These are phyloP conservation scores for Lates japonicus DNA, from an alignment of 2,797 vertebrate species.

Conservation along the genomic window DNA sequence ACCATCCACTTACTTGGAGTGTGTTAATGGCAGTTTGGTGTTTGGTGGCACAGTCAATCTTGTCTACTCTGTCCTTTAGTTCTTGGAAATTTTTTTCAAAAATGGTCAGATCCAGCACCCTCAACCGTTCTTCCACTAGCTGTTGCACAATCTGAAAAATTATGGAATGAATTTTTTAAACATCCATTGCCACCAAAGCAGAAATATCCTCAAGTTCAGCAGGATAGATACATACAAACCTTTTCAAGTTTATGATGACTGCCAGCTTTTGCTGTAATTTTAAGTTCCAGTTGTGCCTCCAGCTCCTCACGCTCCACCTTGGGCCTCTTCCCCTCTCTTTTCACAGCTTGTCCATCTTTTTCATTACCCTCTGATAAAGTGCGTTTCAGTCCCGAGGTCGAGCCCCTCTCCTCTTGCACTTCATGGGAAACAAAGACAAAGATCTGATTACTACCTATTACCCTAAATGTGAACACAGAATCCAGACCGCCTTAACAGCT, in stretches of 20 bases:
- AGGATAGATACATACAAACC: slow-evolving; percentile 74
- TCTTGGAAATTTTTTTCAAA: slow-evolving; percentile 93
- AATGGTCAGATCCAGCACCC: slow-evolving; percentile 88
- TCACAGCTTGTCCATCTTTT: slow-evolving; percentile 64
- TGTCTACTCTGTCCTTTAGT: slow-evolving; percentile 93
- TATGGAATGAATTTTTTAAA: no score
- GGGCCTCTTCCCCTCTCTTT: slow-evolving; percentile 83
- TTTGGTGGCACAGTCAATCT: slow-evolving; percentile 93
- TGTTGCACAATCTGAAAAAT: slow-evolving; percentile 91
- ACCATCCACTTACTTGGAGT: slow-evolving; percentile 80
- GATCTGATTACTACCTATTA: background rate
- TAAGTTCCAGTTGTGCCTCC: slow-evolving; percentile 95
- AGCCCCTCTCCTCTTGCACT: slow-evolving; percentile 66
- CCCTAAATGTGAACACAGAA: background rate
- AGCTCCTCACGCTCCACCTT: slow-evolving; percentile 89
- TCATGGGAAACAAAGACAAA: slow-evolving; percentile 26
- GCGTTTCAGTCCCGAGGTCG: slow-evolving; percentile 82
- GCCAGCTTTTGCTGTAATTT: slow-evolving; percentile 91
- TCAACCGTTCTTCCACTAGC: slow-evolving; percentile 93
- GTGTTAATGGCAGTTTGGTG: slow-evolving; percentile 89
- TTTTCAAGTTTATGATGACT: slow-evolving; percentile 93
- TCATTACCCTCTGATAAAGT: slow-evolving; percentile 80
- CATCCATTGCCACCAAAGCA: background rate
- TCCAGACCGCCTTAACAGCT: background rate
- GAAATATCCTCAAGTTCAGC: background rate